Evolutionary conservation across 2,113 vertebrate species (phyloP).

Genomic region (Grallaria varia): DNA sequence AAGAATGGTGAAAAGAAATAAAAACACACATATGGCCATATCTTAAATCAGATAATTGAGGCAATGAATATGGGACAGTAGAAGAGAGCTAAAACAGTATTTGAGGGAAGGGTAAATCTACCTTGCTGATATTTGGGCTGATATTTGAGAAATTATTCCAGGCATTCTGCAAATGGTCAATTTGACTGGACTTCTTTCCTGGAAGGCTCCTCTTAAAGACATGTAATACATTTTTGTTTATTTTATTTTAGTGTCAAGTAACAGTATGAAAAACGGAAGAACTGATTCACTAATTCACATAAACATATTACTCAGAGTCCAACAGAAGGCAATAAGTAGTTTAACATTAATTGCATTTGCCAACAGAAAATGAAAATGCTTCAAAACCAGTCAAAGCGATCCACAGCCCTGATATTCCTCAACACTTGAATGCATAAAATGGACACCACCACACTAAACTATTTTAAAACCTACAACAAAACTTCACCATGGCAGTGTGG

Average conservation of each 20-base stretch:
- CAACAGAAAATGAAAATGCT: background rate
- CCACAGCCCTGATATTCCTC: background rate
- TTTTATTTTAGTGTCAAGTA: too few relatives aligned
- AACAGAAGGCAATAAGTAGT: background rate
- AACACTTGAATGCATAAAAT: background rate
- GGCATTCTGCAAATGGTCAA: background rate
- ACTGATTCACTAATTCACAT: background rate
- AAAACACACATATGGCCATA: background rate
- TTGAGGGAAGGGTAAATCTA: background rate
- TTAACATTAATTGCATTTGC: background rate
- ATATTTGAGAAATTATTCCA: background rate
- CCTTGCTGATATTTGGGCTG: background rate
- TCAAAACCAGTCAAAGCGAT: background rate
- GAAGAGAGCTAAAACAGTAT: background rate
- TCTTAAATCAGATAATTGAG: background rate
- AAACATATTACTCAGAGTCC: background rate
- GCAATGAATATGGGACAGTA: background rate
- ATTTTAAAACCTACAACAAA: background rate
- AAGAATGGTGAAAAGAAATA: background rate
- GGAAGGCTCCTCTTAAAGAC: background rate
- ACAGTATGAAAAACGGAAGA: background rate
- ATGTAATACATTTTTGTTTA: background rate
- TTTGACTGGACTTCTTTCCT: background rate
- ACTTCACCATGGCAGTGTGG: background rate
- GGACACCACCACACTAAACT: background rate